Percentiles rank a stretch among this genome's conserved stretches.
These are phyloP conservation scores for Daktulosphaira vitifoliae DNA, from an alignment of 1,140 invertebrate genomes.

Conservation along the genomic window DNA sequence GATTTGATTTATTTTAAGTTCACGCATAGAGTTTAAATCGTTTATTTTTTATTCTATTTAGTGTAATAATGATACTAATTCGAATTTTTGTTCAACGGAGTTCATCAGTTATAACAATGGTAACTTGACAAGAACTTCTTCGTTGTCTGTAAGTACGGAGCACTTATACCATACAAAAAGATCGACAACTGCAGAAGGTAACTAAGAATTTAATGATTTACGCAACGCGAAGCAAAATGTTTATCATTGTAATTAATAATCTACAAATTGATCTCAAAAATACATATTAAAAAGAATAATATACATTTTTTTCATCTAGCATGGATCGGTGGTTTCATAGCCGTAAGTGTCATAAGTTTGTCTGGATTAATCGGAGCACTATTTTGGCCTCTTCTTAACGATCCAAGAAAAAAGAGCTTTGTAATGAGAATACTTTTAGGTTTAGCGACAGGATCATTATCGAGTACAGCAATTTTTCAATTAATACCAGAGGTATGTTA, in stretches of 20 bases:
- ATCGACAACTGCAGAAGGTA: conserved; percentile 4
- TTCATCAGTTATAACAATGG: conserved; percentile 16
- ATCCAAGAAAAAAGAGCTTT: conserved; percentile 42
- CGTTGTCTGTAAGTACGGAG: not conserved
- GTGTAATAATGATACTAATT: not conserved
- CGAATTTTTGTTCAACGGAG: not conserved
- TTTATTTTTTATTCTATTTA: not conserved
- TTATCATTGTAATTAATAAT: too few relatives aligned
- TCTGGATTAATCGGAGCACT: conserved; percentile 54
- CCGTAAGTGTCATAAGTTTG: conserved; percentile 54
- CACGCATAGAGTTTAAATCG: too few relatives aligned
- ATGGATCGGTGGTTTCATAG: conserved; percentile 53
- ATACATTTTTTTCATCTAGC: conserved; percentile 42
- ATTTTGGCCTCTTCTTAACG: conserved; percentile 53
- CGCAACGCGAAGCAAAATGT: too few relatives aligned
- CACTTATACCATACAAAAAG: not conserved
- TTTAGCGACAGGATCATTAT: conserved; percentile 57
- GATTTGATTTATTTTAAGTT: too few relatives aligned
- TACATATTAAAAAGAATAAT: too few relatives aligned
- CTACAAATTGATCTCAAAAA: too few relatives aligned
- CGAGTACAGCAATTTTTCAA: conserved; percentile 54
- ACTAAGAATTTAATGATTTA: too few relatives aligned
- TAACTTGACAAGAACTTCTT: not conserved
- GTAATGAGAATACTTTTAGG: conserved; percentile 55
- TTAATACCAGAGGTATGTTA: conserved; percentile 52